These are phyloP conservation scores for Cotesia chilonis DNA, from an alignment of 1,140 invertebrate species.

Conservation along the genomic window DNA sequence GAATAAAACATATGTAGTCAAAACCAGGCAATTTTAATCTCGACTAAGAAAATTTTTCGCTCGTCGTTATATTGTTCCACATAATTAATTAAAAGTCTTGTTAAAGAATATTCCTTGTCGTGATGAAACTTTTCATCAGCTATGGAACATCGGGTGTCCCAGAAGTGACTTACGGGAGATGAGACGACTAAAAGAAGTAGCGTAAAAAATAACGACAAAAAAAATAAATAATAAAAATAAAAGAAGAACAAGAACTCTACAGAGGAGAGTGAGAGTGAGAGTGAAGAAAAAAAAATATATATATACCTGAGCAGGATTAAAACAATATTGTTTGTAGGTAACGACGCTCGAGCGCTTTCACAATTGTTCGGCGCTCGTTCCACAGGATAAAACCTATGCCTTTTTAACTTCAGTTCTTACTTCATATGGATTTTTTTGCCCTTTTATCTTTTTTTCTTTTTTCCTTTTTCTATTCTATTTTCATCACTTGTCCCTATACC, in stretches of 20 bases:
- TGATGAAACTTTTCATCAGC: constrained; percentile 13
- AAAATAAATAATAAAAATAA: neutral
- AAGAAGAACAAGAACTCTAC: neutral
- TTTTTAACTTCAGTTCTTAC: constrained; percentile 16
- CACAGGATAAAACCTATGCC: constrained; percentile 10
- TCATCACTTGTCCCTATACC: neutral
- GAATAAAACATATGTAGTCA: neutral
- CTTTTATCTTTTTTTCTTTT: neutral
- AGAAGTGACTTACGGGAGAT: neutral
- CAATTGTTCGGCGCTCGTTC: constrained; percentile 19
- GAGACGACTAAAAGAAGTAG: constrained; percentile 12
- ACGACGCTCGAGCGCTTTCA: constrained; percentile 25
- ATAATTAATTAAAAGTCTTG: constrained; percentile 19
- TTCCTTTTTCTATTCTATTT: neutral
- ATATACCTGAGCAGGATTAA: constrained; percentile 17
- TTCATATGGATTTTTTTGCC: neutral
- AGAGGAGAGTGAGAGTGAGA: too few relatives aligned
- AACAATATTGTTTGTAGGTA: constrained; percentile 35
- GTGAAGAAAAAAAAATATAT: neutral
- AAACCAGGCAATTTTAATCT: neutral
- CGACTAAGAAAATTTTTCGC: constrained; percentile 16
- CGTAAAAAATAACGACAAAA: constrained; percentile 5
- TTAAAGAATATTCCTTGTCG: constrained; percentile 15
- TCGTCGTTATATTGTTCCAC: constrained; percentile 2
- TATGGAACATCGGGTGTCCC: constrained; percentile 8